These are phyloP conservation scores for Dipodomys stephensi DNA, from an alignment of 2,113 vertebrate species.

Conservation along the genomic window DNA sequence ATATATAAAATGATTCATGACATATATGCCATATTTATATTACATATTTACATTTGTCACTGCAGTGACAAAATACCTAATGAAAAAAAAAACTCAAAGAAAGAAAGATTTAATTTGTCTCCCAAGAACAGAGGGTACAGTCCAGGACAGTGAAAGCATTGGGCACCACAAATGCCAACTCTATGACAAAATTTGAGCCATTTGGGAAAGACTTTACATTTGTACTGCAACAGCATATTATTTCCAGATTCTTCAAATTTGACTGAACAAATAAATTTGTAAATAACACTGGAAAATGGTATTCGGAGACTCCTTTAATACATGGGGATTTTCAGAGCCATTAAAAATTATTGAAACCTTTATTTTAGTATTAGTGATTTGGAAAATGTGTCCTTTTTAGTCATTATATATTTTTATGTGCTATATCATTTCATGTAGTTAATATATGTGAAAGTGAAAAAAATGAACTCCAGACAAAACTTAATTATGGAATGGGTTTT, in stretches of 20 bases:
- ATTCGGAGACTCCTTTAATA: background rate
- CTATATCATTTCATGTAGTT: background rate
- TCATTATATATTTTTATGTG: constrained; percentile 15
- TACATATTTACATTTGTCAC: too few relatives aligned
- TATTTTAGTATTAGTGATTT: background rate
- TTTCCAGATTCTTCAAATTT: background rate
- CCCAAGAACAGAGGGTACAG: too few relatives aligned
- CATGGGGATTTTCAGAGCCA: background rate
- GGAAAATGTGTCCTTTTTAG: background rate
- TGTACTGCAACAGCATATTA: background rate
- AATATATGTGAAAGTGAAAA: background rate
- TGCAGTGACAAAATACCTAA: too few relatives aligned
- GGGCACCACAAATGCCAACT: too few relatives aligned
- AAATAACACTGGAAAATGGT: background rate
- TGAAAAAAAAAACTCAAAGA: too few relatives aligned
- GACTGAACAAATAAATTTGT: background rate
- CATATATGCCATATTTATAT: background rate
- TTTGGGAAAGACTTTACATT: too few relatives aligned
- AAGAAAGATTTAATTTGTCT: too few relatives aligned
- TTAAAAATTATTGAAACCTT: constrained; percentile 3
- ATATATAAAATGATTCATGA: background rate
- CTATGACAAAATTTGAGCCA: too few relatives aligned
- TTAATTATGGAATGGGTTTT: background rate
- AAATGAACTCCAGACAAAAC: background rate
- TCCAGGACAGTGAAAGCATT: too few relatives aligned